Evolutionary conservation across 2,888 invertebrate genomes (phyloP), one percentile per base, ranked within the genome.

Genomic region (Agrenia bidenticulata): DNA sequence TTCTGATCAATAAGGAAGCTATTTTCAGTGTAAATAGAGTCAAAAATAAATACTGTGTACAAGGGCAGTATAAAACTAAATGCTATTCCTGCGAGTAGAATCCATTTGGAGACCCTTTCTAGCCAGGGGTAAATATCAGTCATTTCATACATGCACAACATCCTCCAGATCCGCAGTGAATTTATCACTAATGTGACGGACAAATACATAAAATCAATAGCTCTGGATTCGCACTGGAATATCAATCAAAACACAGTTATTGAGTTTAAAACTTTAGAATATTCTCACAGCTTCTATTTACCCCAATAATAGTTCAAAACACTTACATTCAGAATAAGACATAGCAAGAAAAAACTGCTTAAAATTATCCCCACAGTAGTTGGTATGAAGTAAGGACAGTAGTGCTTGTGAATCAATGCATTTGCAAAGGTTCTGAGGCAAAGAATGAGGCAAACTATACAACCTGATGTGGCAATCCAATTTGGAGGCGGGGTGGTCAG

Each of bases 401-500:
- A 11, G 13, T 15, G 4, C 21, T 32, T 26, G 13, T 17, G 26
- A 9, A 55, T 23, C 5, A 55, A 17, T 5, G n/a, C n/a, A 32
- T 13, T 15, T 2, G 26, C 32, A 4, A 55, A 32, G 5, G 17
- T 13, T 55, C 32, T 4, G 17, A 24, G 7, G 17, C 15, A 15
- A 4, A 55, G 11, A 32, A 55, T 32, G 17, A 55, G 26, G 21
- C 55, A 55, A 4, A 55, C 55, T 15, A 55, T 26, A 17, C 27
- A 26, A 15, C 55, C 55, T 2, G 55, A 55, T 4, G 17, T 55
- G 4, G 55, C 55, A 55, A 55, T 55, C 55, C 55, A 55, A n/a
- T 55, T 17, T 27, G 55, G 27, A 32, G 32, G 55, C 21, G 24
- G 17, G 4, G 21, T 4, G 21, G 2, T 17, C 17, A 24, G 13